A percentile compares a stretch with the other conserved stretches of the same genome.
Evolutionary conservation across 2,797 vertebrate species (phyloP).

Genomic region (Ctenopoma multispine): DNA sequence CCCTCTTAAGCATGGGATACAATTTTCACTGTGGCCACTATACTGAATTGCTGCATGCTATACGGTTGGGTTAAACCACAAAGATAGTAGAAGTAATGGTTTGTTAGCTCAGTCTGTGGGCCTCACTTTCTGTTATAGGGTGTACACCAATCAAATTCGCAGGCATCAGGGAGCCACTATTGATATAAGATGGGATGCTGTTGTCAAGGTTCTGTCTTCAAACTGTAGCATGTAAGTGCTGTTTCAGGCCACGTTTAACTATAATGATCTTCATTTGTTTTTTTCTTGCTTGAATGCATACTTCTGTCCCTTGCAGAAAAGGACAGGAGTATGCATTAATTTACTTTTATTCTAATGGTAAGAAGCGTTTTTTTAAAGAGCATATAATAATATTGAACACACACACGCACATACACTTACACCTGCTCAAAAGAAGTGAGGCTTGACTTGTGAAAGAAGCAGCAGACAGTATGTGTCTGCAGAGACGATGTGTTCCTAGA

Average conservation of each 20-base stretch:
- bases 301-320: too few species aligned
- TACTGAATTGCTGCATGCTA: too few species aligned
- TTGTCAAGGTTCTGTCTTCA: too few species aligned
- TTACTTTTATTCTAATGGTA: background rate
- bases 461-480: background rate
- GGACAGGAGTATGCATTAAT: background rate
- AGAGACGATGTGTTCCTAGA: conserved; percentile 15
- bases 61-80: background rate
- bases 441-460: conserved; percentile 7
- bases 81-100: background rate
- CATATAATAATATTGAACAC: background rate
- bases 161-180: too few species aligned
- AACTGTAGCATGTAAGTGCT: too few species aligned
- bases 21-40: background rate
- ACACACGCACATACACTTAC: background rate
- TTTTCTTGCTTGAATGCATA: too few species aligned
- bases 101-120: background rate
- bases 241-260: too few species aligned
- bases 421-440: background rate
- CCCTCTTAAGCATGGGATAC: background rate
- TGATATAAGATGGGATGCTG: too few species aligned
- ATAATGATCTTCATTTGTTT: too few species aligned
- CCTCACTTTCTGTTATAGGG: background rate
- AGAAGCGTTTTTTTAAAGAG: background rate
- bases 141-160: too few species aligned